Evolutionary conservation across 2,113 vertebrate genomes (phyloP).

Genomic region (Megatriorchis doriae): DNA sequence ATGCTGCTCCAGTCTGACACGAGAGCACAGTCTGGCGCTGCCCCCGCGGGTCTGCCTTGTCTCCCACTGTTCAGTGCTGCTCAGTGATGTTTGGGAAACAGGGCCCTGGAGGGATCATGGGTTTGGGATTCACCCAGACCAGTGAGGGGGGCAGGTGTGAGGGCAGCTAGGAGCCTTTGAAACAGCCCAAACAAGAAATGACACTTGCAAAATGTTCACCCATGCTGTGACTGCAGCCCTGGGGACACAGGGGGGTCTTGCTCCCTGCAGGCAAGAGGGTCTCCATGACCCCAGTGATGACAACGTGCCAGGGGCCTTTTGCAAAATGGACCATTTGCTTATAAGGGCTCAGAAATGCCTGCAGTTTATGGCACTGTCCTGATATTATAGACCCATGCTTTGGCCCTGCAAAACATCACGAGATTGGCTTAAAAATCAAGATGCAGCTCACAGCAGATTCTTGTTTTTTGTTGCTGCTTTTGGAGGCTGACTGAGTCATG

Average conservation of each 20-base stretch:
- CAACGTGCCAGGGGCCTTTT: accelerated
- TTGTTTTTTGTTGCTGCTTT: constrained; percentile 25
- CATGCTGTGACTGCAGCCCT: background rate
- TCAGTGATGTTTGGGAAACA: background rate
- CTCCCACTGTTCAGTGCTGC: background rate
- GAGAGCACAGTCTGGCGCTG: accelerated
- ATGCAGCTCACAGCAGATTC: constrained; percentile 53
- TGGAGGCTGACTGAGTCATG: constrained; percentile 63
- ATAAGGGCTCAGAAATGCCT: accelerated
- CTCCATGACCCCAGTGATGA: background rate
- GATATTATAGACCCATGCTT: background rate
- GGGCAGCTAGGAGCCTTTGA: background rate
- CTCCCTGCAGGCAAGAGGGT: background rate
- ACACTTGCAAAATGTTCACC: no score
- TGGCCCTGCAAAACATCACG: background rate
- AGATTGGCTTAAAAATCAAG: constrained; percentile 33
- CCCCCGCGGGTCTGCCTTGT: background rate
- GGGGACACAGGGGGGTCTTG: background rate
- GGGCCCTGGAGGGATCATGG: background rate
- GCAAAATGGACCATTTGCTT: background rate
- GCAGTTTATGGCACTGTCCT: background rate
- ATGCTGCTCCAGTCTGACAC: background rate
- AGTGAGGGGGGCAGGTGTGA: background rate
- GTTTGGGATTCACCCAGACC: background rate
- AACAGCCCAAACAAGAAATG: background rate